Evolutionary conservation across 1,140 invertebrate species (phyloP).

Genomic region (Penaeus vannamei): DNA sequence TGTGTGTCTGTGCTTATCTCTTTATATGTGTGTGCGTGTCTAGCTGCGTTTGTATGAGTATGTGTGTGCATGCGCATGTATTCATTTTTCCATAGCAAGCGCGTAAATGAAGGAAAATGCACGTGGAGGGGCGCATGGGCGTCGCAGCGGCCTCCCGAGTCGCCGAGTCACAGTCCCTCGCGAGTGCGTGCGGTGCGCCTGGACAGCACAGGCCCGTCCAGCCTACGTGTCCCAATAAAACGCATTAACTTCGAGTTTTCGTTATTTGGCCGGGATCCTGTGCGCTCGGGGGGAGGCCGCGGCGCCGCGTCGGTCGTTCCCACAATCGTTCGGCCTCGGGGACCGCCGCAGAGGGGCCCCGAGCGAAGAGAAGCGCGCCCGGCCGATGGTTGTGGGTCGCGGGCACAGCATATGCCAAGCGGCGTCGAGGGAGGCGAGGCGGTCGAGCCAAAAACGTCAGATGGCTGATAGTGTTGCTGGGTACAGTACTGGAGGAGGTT

Average conservation of each 20-base stretch:
- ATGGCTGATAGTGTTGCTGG: constrained; percentile 42
- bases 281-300: neutral
- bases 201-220: neutral
- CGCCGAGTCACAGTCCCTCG: neutral
- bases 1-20: neutral
- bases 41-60: constrained; percentile 35
- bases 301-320: neutral
- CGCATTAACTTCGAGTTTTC: constrained; percentile 51
- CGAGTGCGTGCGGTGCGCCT: neutral
- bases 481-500: neutral
- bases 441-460: constrained; percentile 46
- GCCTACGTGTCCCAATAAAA: constrained; percentile 34
- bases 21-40: constrained; percentile 41
- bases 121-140: constrained; percentile 3
- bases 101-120: neutral
- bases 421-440: constrained; percentile 17
- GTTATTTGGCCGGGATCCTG: constrained; percentile 37
- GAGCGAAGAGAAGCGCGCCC: constrained; percentile 36
- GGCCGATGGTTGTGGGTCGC: constrained; percentile 30
- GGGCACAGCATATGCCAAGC: constrained; percentile 62
- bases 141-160: neutral
- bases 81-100: neutral
- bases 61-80: constrained; percentile 26
- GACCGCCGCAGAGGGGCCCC: neutral
- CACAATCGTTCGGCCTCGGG: neutral